Base-by-base conservation (phyloP, 2,888 invertebrate genomes). In the Trimorus sp. region DNA sequence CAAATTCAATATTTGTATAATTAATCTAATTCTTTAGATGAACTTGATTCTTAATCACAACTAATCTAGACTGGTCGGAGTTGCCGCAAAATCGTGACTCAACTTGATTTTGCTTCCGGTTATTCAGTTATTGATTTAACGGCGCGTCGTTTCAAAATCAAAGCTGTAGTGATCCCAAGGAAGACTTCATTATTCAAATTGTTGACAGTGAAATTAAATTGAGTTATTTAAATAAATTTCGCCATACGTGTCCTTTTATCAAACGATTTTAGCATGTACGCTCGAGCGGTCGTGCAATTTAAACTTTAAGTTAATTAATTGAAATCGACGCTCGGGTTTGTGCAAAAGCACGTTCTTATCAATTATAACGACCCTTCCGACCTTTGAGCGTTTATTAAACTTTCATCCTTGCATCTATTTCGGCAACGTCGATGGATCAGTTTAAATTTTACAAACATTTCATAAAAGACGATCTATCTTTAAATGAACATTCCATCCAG, bases 81-180 rank as follows among this genome's bases (percentile, higher is more conserved):
- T n/a, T 51, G 51, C 51, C 7, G 42, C 40, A 37, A 66, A 53
- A 53, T 40, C 49, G 53, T 51, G 59, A 48, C 51, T 60, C 60
- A 14, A 14, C 15, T 14, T 37, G n/a, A 69, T 37, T 51, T 49
- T 26, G 38, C 58, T 59, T 48, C 49, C 69, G 58, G 70, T 14
- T 51, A 26, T 70, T 60, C 60, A 15, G 42, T 58, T 70, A 70
- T 70, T 51, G 60, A 70, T 60, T 58, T 69, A 69, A 69, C 58
- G 16, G 49, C 12, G 15, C 38, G 7, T 7, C 37, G 37, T 49
- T 69, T 49, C 26, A 38, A 69, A 69, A 69, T 69, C 7, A 16
- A 51, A 65, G 26, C 26, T 26, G 4, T 26, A 4, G 26, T 26
- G 26, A 26, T 26, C 26, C 26, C 26, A 26, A 26, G 26, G 26